phyloP scores from a whole-genome alignment of 2,888 invertebrate genomes.

The Sericinus montela region DNA sequence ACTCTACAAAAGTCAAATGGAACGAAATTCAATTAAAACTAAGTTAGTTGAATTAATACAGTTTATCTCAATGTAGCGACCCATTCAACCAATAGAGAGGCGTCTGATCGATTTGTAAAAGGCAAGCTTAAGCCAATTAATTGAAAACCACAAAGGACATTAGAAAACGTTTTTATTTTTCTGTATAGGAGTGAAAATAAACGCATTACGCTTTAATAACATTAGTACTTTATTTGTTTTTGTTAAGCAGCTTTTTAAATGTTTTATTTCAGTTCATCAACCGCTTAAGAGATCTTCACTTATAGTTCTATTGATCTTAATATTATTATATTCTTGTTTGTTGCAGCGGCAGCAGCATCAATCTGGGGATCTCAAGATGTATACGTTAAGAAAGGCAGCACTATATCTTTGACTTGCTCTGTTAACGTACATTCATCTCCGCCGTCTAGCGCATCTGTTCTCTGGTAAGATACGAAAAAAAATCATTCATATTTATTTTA shows the following conservation, averaged over 20 bases:
- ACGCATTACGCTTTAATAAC: no score
- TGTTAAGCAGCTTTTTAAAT: no score
- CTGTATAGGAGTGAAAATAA: background rate
- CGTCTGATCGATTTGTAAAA: constrained; percentile 11
- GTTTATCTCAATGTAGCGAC: constrained; percentile 16
- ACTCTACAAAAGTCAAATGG: background rate
- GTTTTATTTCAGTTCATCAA: no score
- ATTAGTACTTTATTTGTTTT: no score
- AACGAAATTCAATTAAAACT: constrained; percentile 16
- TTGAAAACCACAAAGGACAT: constrained; percentile 1
- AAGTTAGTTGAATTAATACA: constrained; percentile 16
- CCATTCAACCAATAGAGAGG: background rate
- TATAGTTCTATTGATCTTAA: background rate
- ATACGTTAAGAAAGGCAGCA: constrained; percentile 93
- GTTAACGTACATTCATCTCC: constrained; percentile 92
- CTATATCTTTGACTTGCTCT: constrained; percentile 92
- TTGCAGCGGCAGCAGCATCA: constrained; percentile 91
- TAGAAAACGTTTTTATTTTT: background rate
- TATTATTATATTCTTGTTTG: constrained; percentile 32
- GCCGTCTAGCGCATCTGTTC: constrained; percentile 83
- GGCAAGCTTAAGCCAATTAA: constrained; percentile 15
- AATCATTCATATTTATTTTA: no score
- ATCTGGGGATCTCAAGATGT: constrained; percentile 92
- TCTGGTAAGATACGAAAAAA: constrained; percentile 58
- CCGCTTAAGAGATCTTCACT: no score